Base-by-base conservation (phyloP, 2,113 vertebrate species). In the Sylvilagus bachmani region DNA sequence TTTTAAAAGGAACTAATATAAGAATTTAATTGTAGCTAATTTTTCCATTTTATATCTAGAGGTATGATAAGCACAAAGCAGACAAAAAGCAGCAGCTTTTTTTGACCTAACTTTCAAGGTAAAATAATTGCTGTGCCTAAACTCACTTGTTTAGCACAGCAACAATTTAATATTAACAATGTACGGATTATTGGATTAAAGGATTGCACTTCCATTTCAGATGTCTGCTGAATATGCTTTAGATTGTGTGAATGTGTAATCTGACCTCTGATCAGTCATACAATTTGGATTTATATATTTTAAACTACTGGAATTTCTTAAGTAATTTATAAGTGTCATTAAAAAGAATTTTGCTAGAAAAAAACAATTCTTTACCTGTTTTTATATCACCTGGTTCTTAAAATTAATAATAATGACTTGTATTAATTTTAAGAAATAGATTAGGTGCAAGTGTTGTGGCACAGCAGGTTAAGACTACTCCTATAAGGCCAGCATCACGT, bases 381-480 rank as follows among this genome's bases (percentile, higher is more conserved):
- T 85, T 55, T 3, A 66, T 71, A 70, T 55, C 77, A 55, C 2
- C 31, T 86, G 75, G 44, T 12, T 66, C 29, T 64, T 77, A 10
- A 85, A 92, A 29, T 71, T 81, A 90, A 78, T 71, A 89, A 70
- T 71, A 71, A 55, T 75, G 14, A 55, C n/a, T 13, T 86, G 3
- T 80, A 78, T 83, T 36, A 66, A 85, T n/a, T 78, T 86, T 55
- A 96, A 66, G 10, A 58, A 4, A 51, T 74, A 24, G 3, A 58
- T 58, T 58, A 58, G 13, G 55, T 44, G 13, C 55, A 12, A 58
- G 17, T 58, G 55, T 17, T 58, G 55, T 58, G 12, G 12, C 12
- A 58, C 55, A 58, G 17, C 17, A 58, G 17, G 55, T 58, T 58
- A 58, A 58, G 55, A 58, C 17, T 12, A 58, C 17, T 12, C 55